These are phyloP conservation scores for Pristionchus fissidentatus DNA, from an alignment of 2,888 invertebrate species.

Conservation along the genomic window DNA sequence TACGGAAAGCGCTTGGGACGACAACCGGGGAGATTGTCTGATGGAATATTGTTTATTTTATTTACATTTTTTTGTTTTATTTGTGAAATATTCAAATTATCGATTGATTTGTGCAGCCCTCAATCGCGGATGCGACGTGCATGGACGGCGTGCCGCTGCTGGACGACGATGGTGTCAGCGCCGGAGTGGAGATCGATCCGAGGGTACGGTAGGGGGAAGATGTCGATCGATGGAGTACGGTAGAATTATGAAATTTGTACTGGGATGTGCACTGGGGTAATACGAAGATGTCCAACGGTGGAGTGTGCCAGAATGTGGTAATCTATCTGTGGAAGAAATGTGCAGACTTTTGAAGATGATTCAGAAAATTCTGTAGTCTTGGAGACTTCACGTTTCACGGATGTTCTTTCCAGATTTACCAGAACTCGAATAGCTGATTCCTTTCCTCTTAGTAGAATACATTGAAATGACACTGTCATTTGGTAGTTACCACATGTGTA, in stretches of 20 bases:
- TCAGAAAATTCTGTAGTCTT: too few relatives aligned
- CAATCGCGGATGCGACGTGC: not conserved
- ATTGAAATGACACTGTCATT: conserved; percentile 48
- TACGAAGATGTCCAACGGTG: too few relatives aligned
- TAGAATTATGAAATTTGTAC: not conserved
- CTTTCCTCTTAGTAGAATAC: not conserved
- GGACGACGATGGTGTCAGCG: not conserved
- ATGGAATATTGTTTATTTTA: not conserved
- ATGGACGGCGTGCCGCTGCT: conserved; percentile 39
- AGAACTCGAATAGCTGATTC: not conserved
- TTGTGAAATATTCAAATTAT: not conserved
- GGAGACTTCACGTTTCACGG: too few relatives aligned
- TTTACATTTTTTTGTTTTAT: not conserved
- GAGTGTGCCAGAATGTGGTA: too few relatives aligned
- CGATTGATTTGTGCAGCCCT: not conserved
- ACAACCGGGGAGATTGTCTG: too few relatives aligned
- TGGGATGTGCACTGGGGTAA: too few relatives aligned
- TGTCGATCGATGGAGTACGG: not conserved
- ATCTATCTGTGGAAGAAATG: too few relatives aligned
- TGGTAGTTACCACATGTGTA: too few relatives aligned
- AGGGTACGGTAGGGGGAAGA: not conserved
- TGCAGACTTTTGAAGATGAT: too few relatives aligned
- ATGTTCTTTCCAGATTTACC: too few relatives aligned
- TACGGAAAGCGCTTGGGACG: not conserved
- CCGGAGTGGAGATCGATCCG: conserved; percentile 42